Evolutionary conservation across 2,113 vertebrate species (phyloP).

Genomic region (Syngnathus floridae): DNA sequence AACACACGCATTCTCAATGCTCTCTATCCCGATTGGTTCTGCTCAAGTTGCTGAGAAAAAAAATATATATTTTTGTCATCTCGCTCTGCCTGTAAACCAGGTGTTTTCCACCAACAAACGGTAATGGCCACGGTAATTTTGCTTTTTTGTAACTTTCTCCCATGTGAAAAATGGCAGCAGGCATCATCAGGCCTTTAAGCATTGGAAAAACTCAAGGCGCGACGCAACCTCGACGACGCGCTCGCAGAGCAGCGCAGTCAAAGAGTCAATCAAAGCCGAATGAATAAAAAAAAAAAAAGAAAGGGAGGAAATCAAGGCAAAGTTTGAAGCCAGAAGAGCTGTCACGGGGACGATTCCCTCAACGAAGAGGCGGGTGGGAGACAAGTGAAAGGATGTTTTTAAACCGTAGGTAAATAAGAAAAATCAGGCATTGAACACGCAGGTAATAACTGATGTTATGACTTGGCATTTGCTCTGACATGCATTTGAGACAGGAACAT

Average conservation of each 20-base stretch:
- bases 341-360: conserved; percentile 51
- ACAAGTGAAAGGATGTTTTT: conserved; percentile 64
- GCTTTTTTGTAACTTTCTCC: conserved; percentile 36
- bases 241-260: conserved; percentile 23
- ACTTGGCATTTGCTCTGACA: conserved; percentile 71
- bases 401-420: conserved; percentile 65
- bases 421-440: conserved; percentile 59
- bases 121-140: background rate
- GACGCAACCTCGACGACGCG: conserved; percentile 13
- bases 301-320: conserved; percentile 56
- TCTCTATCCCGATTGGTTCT: background rate
- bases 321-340: conserved; percentile 47
- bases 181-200: conserved; percentile 30
- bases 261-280: conserved; percentile 50
- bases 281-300: conserved; percentile 47
- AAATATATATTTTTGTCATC: background rate
- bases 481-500: conserved; percentile 69
- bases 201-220: conserved; percentile 29
- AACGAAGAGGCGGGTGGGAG: conserved; percentile 48
- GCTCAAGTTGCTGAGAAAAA: background rate
- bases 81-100: background rate
- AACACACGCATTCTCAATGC: background rate
- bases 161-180: conserved; percentile 26
- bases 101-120: background rate
- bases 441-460: conserved; percentile 71